phyloP scores from a whole-genome alignment of 1,140 invertebrate species.

The Eciton burchellii region DNA sequence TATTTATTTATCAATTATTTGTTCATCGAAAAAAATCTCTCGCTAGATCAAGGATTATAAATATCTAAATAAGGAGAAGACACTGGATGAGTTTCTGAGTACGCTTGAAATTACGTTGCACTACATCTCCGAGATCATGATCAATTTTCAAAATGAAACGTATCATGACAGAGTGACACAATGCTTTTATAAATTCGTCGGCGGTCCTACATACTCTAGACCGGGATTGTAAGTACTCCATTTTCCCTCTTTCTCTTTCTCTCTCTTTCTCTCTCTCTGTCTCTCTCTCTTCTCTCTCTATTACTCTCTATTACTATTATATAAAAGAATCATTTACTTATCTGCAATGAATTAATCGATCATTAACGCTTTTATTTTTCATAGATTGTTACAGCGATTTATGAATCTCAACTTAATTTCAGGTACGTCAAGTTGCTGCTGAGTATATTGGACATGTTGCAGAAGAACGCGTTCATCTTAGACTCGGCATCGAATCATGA shows the following conservation, averaged over 20 bases:
- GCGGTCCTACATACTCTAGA: conserved; percentile 69
- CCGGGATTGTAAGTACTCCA: conserved; percentile 76
- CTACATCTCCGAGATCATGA: conserved; percentile 77
- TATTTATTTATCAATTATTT: neutral
- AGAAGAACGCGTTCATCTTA: conserved; percentile 75
- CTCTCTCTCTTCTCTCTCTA: too few relatives aligned
- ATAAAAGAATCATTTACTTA: neutral
- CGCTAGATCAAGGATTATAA: conserved; percentile 76
- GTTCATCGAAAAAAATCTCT: neutral
- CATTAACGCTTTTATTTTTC: neutral
- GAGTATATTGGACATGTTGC: conserved; percentile 72
- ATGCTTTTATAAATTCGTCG: conserved; percentile 75
- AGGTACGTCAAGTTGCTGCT: conserved; percentile 74
- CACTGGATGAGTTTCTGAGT: conserved; percentile 67
- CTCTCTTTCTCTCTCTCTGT: too few relatives aligned
- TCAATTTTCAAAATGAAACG: conserved; percentile 76
- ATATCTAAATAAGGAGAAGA: conserved; percentile 73
- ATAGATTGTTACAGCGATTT: neutral
- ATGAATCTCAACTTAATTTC: neutral
- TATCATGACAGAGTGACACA: conserved; percentile 66
- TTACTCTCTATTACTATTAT: too few relatives aligned
- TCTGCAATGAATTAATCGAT: neutral
- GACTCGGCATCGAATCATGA: conserved; percentile 70
- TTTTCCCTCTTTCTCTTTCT: neutral
- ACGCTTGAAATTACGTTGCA: conserved; percentile 73